Percentiles rank a stretch among this genome's conserved stretches.
Evolutionary conservation across 2,888 invertebrate species (phyloP).

Genomic region (Acanthosoma haemorrhoidale): DNA sequence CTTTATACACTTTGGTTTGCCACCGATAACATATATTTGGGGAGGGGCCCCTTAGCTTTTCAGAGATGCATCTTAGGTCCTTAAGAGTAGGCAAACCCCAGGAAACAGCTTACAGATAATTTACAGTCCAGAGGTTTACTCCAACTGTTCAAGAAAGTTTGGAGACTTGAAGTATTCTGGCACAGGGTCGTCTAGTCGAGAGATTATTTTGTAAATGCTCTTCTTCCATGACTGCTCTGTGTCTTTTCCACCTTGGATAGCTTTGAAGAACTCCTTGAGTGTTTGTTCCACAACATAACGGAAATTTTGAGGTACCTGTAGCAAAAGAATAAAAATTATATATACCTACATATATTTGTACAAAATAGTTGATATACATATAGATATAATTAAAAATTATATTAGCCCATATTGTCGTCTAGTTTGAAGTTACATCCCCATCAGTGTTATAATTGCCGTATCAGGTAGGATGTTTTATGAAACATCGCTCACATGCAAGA

Average conservation of each 20-base stretch:
- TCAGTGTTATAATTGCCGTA: too few relatives aligned
- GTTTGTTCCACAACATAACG: slow-evolving; percentile 96
- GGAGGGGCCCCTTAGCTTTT: slow-evolving; percentile 27
- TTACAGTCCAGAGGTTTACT: slow-evolving; percentile 53
- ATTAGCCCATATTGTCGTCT: too few relatives aligned
- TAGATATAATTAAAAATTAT: too few relatives aligned
- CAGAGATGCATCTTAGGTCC: not conserved
- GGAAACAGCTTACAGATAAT: slow-evolving; percentile 41
- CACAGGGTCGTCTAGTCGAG: slow-evolving; percentile 95
- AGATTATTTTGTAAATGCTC: slow-evolving; percentile 99
- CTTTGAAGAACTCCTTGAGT: slow-evolving; percentile 96
- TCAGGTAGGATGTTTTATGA: too few relatives aligned
- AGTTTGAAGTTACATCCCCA: too few relatives aligned
- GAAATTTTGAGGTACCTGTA: slow-evolving; percentile 96
- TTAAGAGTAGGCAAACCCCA: slow-evolving; percentile 25
- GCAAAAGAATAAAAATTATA: not conserved
- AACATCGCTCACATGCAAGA: too few relatives aligned
- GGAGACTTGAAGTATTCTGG: slow-evolving; percentile 99
- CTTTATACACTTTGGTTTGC: slow-evolving; percentile 38
- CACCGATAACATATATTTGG: not conserved
- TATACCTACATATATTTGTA: too few relatives aligned
- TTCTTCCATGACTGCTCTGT: slow-evolving; percentile 99
- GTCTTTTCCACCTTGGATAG: slow-evolving; percentile 94
- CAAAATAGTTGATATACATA: too few relatives aligned
- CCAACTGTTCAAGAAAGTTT: slow-evolving; percentile 97